Percentiles rank a stretch among this genome's conserved stretches.
Evolutionary conservation across 2,797 vertebrate genomes (phyloP).

Genomic region (Champsocephalus gunnari): DNA sequence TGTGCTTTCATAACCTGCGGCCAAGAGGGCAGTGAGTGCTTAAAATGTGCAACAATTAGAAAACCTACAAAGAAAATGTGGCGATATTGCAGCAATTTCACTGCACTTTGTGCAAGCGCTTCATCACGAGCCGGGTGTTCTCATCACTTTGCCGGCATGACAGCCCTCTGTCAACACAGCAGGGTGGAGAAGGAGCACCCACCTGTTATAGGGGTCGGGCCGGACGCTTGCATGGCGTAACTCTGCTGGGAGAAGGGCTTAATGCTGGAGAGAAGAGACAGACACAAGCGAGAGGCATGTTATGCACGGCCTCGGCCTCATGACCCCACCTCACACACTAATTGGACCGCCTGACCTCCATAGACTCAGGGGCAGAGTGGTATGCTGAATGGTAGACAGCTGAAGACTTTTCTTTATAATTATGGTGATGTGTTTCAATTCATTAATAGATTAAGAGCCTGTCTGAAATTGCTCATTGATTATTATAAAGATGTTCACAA

Average conservation of each 20-base stretch:
- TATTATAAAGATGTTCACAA: conserved; percentile 36
- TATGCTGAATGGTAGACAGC: conserved; percentile 64
- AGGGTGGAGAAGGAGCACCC: conserved; percentile 57
- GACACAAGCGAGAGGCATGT: conserved; percentile 71
- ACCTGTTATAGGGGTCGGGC: conserved; percentile 91
- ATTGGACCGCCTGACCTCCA: conserved; percentile 73
- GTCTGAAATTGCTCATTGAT: conserved; percentile 47
- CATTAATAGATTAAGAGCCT: conserved; percentile 42
- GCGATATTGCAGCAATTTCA: conserved; percentile 39
- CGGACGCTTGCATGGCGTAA: conserved; percentile 91
- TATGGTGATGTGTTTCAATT: conserved; percentile 58
- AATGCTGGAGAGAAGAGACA: conserved; percentile 86
- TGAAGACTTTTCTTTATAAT: conserved; percentile 63
- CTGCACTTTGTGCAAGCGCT: conserved; percentile 33
- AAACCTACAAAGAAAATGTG: conserved; percentile 39
- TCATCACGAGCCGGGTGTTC: conserved; percentile 21
- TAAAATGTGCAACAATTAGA: conserved; percentile 13
- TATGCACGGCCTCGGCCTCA: conserved; percentile 64
- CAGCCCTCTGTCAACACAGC: conserved; percentile 66
- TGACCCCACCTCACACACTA: conserved; percentile 72
- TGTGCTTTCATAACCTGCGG: conserved; percentile 91
- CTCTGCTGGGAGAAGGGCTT: conserved; percentile 96
- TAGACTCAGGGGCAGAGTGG: conserved; percentile 50
- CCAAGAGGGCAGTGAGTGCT: conserved; percentile 13
- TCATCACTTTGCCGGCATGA: conserved; percentile 50